A percentile compares a stretch with the other conserved stretches of the same genome.
Conservation (phyloP, 2,113 vertebrate species). For the Irena cyanogastra region DNA sequence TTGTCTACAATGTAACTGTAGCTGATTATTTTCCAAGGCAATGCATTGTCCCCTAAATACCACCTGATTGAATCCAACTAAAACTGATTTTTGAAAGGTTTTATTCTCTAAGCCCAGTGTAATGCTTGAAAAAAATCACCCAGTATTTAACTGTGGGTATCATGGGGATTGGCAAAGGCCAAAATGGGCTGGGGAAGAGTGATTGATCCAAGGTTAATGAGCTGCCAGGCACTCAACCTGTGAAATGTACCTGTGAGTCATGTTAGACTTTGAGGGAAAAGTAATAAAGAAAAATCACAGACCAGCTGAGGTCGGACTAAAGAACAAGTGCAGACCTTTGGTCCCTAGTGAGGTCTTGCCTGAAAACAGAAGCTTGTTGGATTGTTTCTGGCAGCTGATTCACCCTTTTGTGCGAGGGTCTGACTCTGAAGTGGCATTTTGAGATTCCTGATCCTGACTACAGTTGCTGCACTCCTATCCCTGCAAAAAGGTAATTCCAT, state of each 20-base stretch:
- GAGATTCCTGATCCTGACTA: neutral
- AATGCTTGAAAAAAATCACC: neutral
- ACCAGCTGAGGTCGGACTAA: neutral
- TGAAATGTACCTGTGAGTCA: neutral
- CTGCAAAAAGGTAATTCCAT: neutral
- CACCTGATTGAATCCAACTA: neutral
- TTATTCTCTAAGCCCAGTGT: neutral
- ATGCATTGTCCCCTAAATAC: neutral
- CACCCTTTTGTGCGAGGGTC: neutral
- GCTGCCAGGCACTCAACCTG: neutral
- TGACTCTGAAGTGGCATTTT: neutral
- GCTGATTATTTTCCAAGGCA: neutral
- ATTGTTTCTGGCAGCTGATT: neutral
- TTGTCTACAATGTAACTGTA: neutral
- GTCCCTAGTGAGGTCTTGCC: neutral
- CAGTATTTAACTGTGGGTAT: neutral
- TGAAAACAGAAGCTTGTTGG: neutral
- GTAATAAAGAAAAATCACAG: neutral
- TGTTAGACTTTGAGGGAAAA: neutral
- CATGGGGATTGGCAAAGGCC: neutral
- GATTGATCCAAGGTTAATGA: neutral
- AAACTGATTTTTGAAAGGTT: neutral
- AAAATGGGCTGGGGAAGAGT: neutral
- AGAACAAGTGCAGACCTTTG: neutral
- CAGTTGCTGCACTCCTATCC: neutral